Evolutionary conservation across 2,797 vertebrate genomes (phyloP).

Genomic region (Trachops cirrhosus): DNA sequence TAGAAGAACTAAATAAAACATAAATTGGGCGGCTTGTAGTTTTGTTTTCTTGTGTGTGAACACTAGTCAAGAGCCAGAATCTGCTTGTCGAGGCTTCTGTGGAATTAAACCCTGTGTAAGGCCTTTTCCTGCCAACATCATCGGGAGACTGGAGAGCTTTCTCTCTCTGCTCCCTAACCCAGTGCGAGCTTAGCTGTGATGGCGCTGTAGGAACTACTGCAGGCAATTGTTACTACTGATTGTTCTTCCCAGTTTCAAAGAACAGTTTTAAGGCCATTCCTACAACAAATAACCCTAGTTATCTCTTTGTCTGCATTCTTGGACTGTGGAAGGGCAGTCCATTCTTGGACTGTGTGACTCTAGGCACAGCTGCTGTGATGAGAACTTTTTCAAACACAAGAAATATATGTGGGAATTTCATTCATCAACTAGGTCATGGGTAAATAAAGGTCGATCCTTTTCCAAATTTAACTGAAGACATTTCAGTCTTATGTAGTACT

Average conservation of each 20-base stretch:
- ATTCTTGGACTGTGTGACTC: background rate
- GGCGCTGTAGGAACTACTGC: too few species aligned
- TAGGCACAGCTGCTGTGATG: background rate
- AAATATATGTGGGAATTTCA: background rate
- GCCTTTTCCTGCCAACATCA: background rate
- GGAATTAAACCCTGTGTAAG: background rate
- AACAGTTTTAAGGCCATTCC: background rate
- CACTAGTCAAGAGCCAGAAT: background rate
- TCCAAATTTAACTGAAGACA: background rate
- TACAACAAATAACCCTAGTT: background rate
- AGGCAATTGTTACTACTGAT: background rate
- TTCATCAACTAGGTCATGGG: background rate
- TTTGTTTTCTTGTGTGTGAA: background rate
- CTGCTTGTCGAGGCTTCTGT: background rate
- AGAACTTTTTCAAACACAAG: background rate
- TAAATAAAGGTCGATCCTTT: background rate
- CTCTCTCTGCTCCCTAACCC: background rate
- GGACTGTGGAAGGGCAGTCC: background rate
- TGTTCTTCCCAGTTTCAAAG: background rate
- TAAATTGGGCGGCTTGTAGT: background rate
- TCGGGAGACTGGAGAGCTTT: background rate
- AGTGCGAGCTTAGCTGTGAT: background rate
- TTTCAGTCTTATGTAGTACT: background rate
- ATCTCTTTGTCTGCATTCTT: background rate
- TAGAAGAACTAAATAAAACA: background rate